A percentile compares a stretch with the other conserved stretches of the same genome.
Conservation (phyloP, 2,888 invertebrate species). For the Nomada ruficornis region DNA sequence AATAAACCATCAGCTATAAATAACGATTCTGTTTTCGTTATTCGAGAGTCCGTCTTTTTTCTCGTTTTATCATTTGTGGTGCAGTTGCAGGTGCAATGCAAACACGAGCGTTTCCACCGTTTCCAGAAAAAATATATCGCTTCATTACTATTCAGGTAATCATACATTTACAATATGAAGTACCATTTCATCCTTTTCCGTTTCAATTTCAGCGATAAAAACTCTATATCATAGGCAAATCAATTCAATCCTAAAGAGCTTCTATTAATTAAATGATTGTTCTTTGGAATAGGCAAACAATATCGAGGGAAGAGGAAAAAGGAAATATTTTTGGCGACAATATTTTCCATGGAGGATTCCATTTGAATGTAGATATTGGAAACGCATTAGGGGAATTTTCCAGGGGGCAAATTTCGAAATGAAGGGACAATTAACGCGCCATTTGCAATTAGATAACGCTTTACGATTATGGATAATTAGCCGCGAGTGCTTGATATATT, state of each 20-base stretch:
- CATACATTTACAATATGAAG: not conserved
- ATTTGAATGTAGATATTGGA: too few species aligned
- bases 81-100: not conserved
- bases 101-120: not conserved
- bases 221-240: too few species aligned
- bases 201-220: too few species aligned
- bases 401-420: not conserved
- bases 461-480: constrained; percentile 46
- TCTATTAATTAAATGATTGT: too few species aligned
- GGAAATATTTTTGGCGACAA: too few species aligned
- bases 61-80: not conserved
- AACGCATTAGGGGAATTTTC: not conserved
- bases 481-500: constrained; percentile 17
- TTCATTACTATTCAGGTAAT: not conserved
- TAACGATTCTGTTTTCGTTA: not conserved
- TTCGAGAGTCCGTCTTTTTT: not conserved
- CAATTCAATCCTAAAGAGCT: too few species aligned
- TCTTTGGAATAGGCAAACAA: too few species aligned
- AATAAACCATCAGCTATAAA: too few species aligned
- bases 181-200: not conserved
- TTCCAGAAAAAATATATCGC: not conserved
- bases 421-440: constrained; percentile 15
- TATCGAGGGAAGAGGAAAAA: too few species aligned
- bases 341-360: too few species aligned
- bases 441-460: constrained; percentile 26